Conservation (phyloP, 2,113 vertebrate species). For the Brachypteracias leptosomus region DNA sequence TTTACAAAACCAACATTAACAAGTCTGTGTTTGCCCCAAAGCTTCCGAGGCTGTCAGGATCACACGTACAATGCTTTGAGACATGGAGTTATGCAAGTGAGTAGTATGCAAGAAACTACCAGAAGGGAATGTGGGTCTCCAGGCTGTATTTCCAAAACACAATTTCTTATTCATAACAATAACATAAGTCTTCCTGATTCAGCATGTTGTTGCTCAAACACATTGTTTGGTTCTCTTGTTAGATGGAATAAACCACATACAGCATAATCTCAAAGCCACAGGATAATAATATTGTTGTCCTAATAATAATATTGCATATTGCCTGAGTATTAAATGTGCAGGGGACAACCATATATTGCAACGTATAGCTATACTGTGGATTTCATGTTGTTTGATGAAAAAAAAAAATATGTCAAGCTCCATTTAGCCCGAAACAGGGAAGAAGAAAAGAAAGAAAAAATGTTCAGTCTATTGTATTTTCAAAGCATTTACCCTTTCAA, state of each 20-base stretch:
- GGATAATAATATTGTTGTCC: background rate
- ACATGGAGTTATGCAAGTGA: background rate
- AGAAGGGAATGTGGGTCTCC: background rate
- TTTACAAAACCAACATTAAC: background rate
- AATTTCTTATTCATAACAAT: background rate
- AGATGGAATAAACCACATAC: background rate
- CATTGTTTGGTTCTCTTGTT: background rate
- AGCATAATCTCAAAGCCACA: background rate
- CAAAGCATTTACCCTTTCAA: constrained; percentile 39
- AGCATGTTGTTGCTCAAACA: constrained; percentile 2
- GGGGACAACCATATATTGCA: background rate
- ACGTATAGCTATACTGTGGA: background rate
- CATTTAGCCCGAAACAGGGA: background rate
- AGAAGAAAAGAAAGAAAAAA: constrained; percentile 21
- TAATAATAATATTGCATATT: background rate
- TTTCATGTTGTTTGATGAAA: background rate
- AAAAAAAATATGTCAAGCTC: background rate
- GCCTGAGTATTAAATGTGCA: background rate
- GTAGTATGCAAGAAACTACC: background rate
- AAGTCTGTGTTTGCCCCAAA: background rate
- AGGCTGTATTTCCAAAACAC: constrained; percentile 10
- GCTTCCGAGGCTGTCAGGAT: background rate
- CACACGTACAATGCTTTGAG: background rate
- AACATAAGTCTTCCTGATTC: background rate
- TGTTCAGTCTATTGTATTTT: constrained; percentile 29